Evolutionary conservation across 1,140 invertebrate species (phyloP).

Genomic region (Tachypleus tridentatus): DNA sequence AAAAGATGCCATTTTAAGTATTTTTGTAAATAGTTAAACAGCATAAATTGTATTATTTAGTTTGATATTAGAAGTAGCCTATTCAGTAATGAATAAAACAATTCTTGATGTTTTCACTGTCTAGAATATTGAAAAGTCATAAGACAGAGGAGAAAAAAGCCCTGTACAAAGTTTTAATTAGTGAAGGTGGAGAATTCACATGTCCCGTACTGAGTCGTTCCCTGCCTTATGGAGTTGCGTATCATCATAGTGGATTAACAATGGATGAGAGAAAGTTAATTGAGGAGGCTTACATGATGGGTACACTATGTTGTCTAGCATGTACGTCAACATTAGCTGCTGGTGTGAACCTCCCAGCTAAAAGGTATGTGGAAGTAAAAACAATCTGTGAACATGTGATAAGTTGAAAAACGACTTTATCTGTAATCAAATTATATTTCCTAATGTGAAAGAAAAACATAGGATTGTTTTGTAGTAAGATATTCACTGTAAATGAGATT

Average conservation of each 20-base stretch:
- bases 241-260: constrained; percentile 72
- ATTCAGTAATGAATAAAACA: too few species aligned
- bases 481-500: too few species aligned
- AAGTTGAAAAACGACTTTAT: too few species aligned
- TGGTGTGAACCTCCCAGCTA: constrained; percentile 90
- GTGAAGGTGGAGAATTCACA: constrained; percentile 51
- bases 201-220: constrained; percentile 60
- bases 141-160: constrained; percentile 46
- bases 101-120: too few species aligned
- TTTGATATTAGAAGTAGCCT: too few species aligned
- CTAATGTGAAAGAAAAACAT: too few species aligned
- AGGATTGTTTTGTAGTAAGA: too few species aligned
- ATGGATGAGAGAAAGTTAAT: constrained; percentile 70
- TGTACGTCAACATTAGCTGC: constrained; percentile 94
- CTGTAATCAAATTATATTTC: too few species aligned
- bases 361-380: constrained; percentile 44
- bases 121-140: constrained; percentile 24
- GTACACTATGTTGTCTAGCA: constrained; percentile 73
- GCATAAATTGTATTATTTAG: too few species aligned
- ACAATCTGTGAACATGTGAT: neutral
- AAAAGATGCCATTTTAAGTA: constrained; percentile 10
- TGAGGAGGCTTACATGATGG: constrained; percentile 70
- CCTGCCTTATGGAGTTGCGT: constrained; percentile 67
- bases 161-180: constrained; percentile 46
- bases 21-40: constrained; percentile 38